Base-by-base conservation (phyloP, 2,797 vertebrate species). In the Luscinia luscinia region DNA sequence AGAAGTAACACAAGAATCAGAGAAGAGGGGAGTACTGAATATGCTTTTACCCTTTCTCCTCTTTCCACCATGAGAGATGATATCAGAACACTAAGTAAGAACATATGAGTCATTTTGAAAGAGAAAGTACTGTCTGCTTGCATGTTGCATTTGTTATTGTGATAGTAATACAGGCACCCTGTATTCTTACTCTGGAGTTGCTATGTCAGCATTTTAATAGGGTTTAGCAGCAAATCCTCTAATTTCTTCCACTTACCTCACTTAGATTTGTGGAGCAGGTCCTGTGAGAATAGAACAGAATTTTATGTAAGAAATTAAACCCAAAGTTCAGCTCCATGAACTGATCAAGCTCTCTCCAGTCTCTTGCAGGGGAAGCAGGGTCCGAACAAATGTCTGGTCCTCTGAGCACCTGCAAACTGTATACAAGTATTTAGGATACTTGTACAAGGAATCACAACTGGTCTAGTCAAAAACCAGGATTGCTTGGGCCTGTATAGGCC, bases 41-140 rank as follows among this genome's bases (percentile, higher is more conserved):
- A 17, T 55, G 8, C 6, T 83, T 95, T 82, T 87, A 66, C 24
- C 15, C 19, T 67, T 77, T 94, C 48, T 90, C 27, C 20, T 52
- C 54, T 92, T 90, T 82, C 55, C 2, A 34, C 28, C 28, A 16
- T 49, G 49, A 52, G 30, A 82, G 45, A 58, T 61, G 49, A 55
- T 69, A 94, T 82, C 59, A 89, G 36, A 89, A 70, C 40, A 40
- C 30, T 75, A 68, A 81, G 36, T 84, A 62, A 85, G 78, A 91
- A 77, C 57, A 67, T 20, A 58, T 0, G 0, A 73, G 28, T 5
- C 1, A 40, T 51, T 92, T 40, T 73, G 75, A 87, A 91, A 89
- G 67, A 49, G 38, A 57, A 86, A 75, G 12, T 0, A 1, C 30
- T 73, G 7, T 51, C 34, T 74, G 20, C 61, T 69, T 84, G 73